These are phyloP conservation scores for Xiphophorus maculatus DNA, from an alignment of 2,113 vertebrate genomes.

Conservation along the genomic window DNA sequence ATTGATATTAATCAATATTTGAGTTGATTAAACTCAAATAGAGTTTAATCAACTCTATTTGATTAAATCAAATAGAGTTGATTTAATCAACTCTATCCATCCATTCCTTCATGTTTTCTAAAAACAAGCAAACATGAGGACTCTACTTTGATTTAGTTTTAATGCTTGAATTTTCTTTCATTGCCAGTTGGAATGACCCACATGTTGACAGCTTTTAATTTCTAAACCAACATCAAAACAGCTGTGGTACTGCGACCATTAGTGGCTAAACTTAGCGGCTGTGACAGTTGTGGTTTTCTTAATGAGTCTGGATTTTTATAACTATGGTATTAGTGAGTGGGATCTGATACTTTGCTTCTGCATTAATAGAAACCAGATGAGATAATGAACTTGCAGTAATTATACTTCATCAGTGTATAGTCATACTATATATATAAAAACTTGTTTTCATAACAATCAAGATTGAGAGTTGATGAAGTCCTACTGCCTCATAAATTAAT, in stretches of 20 bases:
- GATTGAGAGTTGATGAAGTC: too few relatives aligned
- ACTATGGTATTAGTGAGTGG: conserved; percentile 32
- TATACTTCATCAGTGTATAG: conserved; percentile 29
- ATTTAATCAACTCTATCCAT: not conserved
- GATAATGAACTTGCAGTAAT: conserved; percentile 34
- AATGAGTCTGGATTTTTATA: conserved; percentile 31
- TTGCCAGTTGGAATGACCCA: not conserved
- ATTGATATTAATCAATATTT: too few relatives aligned
- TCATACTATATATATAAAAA: too few relatives aligned
- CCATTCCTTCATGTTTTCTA: not conserved
- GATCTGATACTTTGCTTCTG: conserved; percentile 43
- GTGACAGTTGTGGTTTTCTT: conserved; percentile 13
- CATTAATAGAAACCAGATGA: conserved; percentile 47
- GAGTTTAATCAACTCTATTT: too few relatives aligned
- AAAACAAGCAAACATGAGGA: not conserved
- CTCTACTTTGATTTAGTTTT: not conserved
- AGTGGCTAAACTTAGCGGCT: conserved; percentile 36
- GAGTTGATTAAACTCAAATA: too few relatives aligned
- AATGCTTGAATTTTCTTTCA: not conserved
- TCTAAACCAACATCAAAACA: not conserved
- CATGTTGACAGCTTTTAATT: not conserved
- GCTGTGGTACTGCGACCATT: not conserved
- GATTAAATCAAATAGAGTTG: too few relatives aligned
- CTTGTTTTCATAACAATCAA: too few relatives aligned
- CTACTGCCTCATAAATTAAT: too few relatives aligned